Base-by-base conservation (phyloP, 2,797 vertebrate species). In the Amblyraja radiata region DNA sequence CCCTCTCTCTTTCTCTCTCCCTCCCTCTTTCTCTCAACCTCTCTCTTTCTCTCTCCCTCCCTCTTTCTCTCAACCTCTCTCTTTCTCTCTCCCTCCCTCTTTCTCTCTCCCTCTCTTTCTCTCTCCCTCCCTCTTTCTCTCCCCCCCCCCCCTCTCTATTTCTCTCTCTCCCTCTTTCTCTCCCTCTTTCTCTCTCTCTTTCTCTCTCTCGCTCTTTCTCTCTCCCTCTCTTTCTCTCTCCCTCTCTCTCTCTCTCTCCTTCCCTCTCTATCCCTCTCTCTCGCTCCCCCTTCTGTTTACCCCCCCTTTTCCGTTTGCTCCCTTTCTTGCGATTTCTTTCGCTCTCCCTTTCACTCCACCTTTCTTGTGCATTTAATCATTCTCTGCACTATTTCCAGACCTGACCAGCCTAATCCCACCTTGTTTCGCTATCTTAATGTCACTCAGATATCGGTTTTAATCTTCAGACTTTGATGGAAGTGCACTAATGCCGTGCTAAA, bases 51-150 rank as follows among this genome's bases (percentile, higher is more conserved):
- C 16, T 39, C 0, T 61, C 39, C 54, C 25, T 71, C 28, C 21
- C 2, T n/a, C 25, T 32, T 11, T 8, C 63, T 14, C n/a, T n/a
- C n/a, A n/a, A n/a, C n/a, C n/a, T n/a, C 61, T 36, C 25, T 16
- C 32, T 7, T 7, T 68, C 14, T n/a, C 8, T 36, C 6, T 6
- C 11, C 28, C 0, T 9, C 2, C 14, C 21, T 0, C 7, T 2
- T 36, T 39, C 10, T 1, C 36, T 21, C 10, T 80, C 18, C 39
- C 78, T 11, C 13, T 10, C 32, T 11, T 16, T 11, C 18, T 0
- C n/a, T 80, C 18, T 80, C 25, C 54, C 2, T 46, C 46, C 4
- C 46, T 46, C 46, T 46, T 2, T 46, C 2, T 46, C 46, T 8
- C 1, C 1, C 9, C 13, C 7, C 28, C 36, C n/a, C 79, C 78